Percentiles rank a stretch among this genome's conserved stretches.
Evolutionary conservation across 2,888 invertebrate species (phyloP).

Genomic region (Erebia aethiops): DNA sequence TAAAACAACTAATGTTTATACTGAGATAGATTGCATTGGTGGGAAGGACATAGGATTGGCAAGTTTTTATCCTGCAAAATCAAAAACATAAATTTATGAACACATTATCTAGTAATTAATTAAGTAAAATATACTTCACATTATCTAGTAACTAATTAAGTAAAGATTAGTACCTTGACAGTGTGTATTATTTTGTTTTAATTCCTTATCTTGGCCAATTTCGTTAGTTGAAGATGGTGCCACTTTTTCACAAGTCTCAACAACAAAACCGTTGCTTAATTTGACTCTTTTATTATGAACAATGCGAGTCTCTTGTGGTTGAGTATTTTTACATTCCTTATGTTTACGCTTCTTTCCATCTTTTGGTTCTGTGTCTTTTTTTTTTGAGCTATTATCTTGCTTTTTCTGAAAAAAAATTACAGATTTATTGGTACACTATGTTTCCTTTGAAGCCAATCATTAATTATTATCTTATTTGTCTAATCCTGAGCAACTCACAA

Average conservation of each 20-base stretch:
- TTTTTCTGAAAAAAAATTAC: slow-evolving; percentile 54
- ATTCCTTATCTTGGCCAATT: slow-evolving; percentile 32
- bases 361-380: slow-evolving; percentile 7
- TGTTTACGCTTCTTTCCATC: slow-evolving; percentile 15
- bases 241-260: slow-evolving; percentile 56
- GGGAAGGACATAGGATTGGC: too few species aligned
- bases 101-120: too few species aligned
- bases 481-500: too few species aligned
- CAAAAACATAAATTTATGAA: too few species aligned
- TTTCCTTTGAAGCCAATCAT: too few species aligned
- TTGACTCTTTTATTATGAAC: slow-evolving; percentile 57
- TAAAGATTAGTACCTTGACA: background rate
- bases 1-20: too few species aligned
- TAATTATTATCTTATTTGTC: too few species aligned
- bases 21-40: too few species aligned
- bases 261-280: slow-evolving; percentile 67
- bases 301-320: slow-evolving; percentile 47
- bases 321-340: slow-evolving; percentile 35
- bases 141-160: too few species aligned
- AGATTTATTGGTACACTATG: too few species aligned
- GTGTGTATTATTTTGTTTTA: background rate
- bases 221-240: slow-evolving; percentile 60
- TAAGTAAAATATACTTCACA: too few species aligned
- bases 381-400: slow-evolving; percentile 38
- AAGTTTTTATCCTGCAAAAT: too few species aligned